Base-by-base conservation (phyloP, 92 coral and sea anemone genomes). In the Porites cylindrica region DNA sequence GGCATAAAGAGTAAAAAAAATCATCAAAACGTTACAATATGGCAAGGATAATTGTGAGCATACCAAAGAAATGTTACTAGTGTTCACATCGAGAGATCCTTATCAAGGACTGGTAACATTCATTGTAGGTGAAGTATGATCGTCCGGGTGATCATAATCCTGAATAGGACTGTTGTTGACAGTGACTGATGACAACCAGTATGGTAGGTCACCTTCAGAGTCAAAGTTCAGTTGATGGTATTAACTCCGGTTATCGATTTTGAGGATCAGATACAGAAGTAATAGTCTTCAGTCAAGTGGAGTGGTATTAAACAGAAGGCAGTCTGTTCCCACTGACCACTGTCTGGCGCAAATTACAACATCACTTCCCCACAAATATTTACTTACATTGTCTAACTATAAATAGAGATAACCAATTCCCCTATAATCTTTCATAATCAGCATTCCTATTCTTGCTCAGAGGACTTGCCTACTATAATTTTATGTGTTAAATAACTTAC, bases 341-440 rank as follows among this genome's bases (percentile, higher is more conserved):
- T 72, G 87, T 63, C 87, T 21, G 87, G 73, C 87, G 81, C 87
- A 83, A 83, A 83, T 83, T 83, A 83, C 74, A 65, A 73, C 87
- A 83, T 75, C 79, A 83, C 43, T 43, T 83, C 87, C 81, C 43
- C 87, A 10, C 12, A 10, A 14, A 10, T 56, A 14, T 56, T 14
- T 56, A 56, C 61, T 14, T 56, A 38, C 47, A 38, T 38, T 38
- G 47, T 38, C 47, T 38, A 38, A 38, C 47, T 38, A 38, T 38
- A 38, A 4, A 38, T 38, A 38, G 47, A 38, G 47, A 38, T 54
- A 54, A 54, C 61, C 0, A 56, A 2, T 10, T 56, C 61, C 11
- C 2, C 16, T 4, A 56, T 56, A 17, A 56, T 56, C 11, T 10
- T 14, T 56, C 16, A 10, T 56, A 56, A 56, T 56, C 61, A 56